Base-by-base conservation (phyloP, 2,888 invertebrate genomes). In the Digitonthophagus gazella region DNA sequence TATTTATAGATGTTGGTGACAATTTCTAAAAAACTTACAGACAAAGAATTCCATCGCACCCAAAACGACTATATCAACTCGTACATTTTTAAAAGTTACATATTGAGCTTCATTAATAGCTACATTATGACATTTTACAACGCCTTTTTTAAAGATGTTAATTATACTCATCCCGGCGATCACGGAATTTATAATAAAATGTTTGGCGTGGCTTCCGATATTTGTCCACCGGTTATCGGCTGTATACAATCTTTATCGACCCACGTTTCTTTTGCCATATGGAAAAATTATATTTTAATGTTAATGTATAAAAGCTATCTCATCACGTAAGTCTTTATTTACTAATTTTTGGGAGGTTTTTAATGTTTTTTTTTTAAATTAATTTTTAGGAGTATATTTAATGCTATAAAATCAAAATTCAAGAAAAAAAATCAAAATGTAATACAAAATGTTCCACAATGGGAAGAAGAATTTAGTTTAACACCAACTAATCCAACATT, bases 401-500 rank as follows among this genome's bases (percentile, higher is more conserved):
- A 1, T 19, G 20, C 8, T 1, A 18, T n/a, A 61, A 61, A 19
- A 61, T 20, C 20, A 19, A 16, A 19, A 18, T 6, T 61, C 3
- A 57, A 16, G 14, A 57, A 19, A 20, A 61, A 61, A 19, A 61
- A 19, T 3, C 61, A 19, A 15, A 15, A 8, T 4, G 18, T 8
- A n/a, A 16, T 15, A 5, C 15, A 6, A n/a, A 18, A 16, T 18
- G 1, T 61, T 1, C 61, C 61, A 2, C 61, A 61, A 20, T 61
- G 61, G 61, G 61, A 61, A 8, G 61, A 8, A n/a, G 61, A 61
- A n/a, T 61, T 61, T 19, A 8, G n/a, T n/a, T 19, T 5, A 61
- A 61, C 6, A 6, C 16, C 61, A 58, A 14, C 18, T 3, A 58
- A 14, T 3, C 14, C 8, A 16, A 11, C 3, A 5, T 58, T 0